A percentile compares a stretch with the other conserved stretches of the same genome.
Evolutionary conservation across 2,797 vertebrate genomes (phyloP).

Genomic region (Pelobates cultripes): DNA sequence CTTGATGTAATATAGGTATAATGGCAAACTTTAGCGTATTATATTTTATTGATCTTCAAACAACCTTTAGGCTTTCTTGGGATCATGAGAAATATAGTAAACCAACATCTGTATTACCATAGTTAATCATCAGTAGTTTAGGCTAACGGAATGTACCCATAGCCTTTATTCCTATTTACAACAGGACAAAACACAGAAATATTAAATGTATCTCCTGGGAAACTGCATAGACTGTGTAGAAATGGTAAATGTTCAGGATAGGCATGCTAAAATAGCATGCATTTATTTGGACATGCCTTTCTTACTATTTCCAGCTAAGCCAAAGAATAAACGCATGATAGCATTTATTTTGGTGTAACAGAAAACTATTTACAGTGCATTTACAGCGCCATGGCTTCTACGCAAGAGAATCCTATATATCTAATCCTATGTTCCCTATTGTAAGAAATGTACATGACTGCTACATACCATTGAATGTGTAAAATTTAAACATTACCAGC

Average conservation of each 20-base stretch:
- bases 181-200: too few species aligned
- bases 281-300: not conserved
- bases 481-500: not conserved
- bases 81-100: too few species aligned
- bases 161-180: too few species aligned
- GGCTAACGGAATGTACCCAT: too few species aligned
- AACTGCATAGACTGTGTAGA: not conserved
- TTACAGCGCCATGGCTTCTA: not conserved
- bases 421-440: constrained; percentile 1
- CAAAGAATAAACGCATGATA: not conserved
- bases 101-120: too few species aligned
- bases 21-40: too few species aligned
- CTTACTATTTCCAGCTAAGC: not conserved
- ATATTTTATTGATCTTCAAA: too few species aligned
- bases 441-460: not conserved
- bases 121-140: too few species aligned
- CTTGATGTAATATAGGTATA: too few species aligned
- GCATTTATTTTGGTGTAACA: not conserved
- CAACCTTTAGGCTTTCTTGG: too few species aligned
- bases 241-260: not conserved
- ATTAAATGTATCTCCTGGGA: too few species aligned
- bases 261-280: not conserved
- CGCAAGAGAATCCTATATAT: not conserved
- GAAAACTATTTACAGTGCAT: constrained; percentile 1
- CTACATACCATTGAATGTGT: not conserved